Evolutionary conservation across 2,797 vertebrate species (phyloP), one percentile per base, ranked within the genome.

Genomic region (Crocidura indochinensis): DNA sequence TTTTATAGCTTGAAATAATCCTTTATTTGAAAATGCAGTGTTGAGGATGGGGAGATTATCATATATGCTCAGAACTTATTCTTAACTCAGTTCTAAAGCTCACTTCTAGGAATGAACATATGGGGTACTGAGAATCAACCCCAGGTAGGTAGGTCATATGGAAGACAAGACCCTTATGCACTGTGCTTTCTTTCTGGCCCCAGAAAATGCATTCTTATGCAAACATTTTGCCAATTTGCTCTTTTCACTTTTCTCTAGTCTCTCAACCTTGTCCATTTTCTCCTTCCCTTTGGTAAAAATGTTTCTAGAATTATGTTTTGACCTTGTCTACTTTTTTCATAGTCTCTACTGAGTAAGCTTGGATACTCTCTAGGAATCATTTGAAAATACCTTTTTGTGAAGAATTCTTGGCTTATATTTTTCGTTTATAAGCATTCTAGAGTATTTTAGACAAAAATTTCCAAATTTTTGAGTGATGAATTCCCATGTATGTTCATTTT

Each of bases 271-370:
- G 60, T 17, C 44, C 46, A 4, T 24, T 67, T 84, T 68, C 22
- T 78, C 27, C 22, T 80, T 19, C 62, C 44, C 60, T 56, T 12
- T 38, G 17, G 49, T 84, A 69, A 72, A 47, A 46, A 12, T 84
- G 47, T 62, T 83, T 89, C 68, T 56, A 11, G 46, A 92, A 47
- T 73, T 75, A 64, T 82, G n/a, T 75, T 85, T 87, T 71, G 44
- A 38, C 20, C 46, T 62, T 72, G 14, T 65, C 44, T 46, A 77
- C 71, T 92, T 2, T 65, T 49, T 29, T 69, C 29, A 73, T 22
- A 24, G 10, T 73, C 17, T 91, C 60, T 88, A 17, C 64, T 53
- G n/a, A 68, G 14, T 62, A 72, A 87, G 56, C 27, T 78, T 31
- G 15, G 24, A 8, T 10, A 9, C 49, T 44, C 14, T 14, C 86